Evolutionary conservation across 2,888 invertebrate genomes (phyloP), one percentile per base, ranked within the genome.

Genomic region (Melanostoma scalare): DNA sequence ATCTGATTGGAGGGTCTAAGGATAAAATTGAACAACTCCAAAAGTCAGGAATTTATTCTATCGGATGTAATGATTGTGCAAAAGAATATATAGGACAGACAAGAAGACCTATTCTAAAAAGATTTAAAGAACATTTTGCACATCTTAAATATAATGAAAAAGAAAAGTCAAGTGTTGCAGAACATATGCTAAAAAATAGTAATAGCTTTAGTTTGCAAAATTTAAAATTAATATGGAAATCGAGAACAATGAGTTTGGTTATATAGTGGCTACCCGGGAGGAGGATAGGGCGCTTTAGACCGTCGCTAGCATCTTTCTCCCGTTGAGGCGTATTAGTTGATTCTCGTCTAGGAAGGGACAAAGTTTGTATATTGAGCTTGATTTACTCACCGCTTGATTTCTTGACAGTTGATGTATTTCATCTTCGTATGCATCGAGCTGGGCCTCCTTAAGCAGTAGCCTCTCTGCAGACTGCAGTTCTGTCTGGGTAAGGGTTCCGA

Each of bases 361-460:
- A 10, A 69, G 38, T 10, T 71, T 58, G 36, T 42, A 63, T 55
- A 72, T 72, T 61, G 46, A 38, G 10, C 72, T 72, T 20, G 20
- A 31, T 53, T 61, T 52, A 46, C 61, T 72, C 31, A 42, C 31
- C 58, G 58, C n/a, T 31, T 31, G 9, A 8, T 42, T 58, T 31
- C 40, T 58, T n/a, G 42, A 31, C 2, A 56, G n/a, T 3, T 8
- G 38, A 6, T 20, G 30, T 8, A 56, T 38, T 56, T 56, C 56
- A 56, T 56, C 56, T 30, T 1, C 8, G 30, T 40, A 56, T 38
- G 38, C 4, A 30, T 20, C 6, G 3, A 33, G 10, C 52, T 71
- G 58, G 5, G 31, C 38, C 10, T 50, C 10, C n/a, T 31, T 69
- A 4, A 50, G 50, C 8, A 58, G 33, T 8, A 8, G 9, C 8